phyloP scores from a whole-genome alignment of 2,113 vertebrate genomes.

The Sinocyclocheilus rhinocerous region DNA sequence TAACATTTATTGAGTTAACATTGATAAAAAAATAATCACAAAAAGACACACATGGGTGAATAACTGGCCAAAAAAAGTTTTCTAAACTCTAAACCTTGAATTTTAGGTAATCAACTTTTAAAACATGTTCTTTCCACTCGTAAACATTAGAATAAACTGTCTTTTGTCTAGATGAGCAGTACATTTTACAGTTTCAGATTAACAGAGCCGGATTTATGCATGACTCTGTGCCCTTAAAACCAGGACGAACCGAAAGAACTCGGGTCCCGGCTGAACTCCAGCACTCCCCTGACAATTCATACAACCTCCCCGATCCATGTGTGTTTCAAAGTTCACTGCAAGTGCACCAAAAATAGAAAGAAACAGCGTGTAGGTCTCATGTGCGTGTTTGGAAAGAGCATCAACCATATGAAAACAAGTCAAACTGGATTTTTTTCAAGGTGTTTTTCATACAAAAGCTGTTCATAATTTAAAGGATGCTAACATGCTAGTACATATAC shows the following conservation, averaged over 20 bases:
- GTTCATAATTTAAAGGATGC: background rate
- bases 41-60: background rate
- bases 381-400: slow-evolving; percentile 15
- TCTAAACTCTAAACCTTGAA: no score
- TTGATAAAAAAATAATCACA: background rate
- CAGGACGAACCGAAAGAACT: slow-evolving; percentile 43
- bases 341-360: slow-evolving; percentile 68
- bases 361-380: slow-evolving; percentile 17
- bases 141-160: background rate
- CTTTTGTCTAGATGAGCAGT: slow-evolving; percentile 6
- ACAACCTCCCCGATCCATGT: slow-evolving; percentile 76
- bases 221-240: slow-evolving; percentile 44
- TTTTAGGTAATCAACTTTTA: background rate
- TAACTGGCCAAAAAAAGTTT: no score
- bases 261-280: slow-evolving; percentile 50
- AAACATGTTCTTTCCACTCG: background rate
- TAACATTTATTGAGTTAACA: background rate
- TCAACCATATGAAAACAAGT: slow-evolving; percentile 38
- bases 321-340: slow-evolving; percentile 78
- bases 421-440: slow-evolving; percentile 28
- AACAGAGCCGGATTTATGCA: slow-evolving; percentile 4
- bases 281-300: slow-evolving; percentile 71
- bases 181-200: background rate
- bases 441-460: background rate
- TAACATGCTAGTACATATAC: background rate